Conservation (phyloP, 2,113 vertebrate species). For the Meriones unguiculatus region DNA sequence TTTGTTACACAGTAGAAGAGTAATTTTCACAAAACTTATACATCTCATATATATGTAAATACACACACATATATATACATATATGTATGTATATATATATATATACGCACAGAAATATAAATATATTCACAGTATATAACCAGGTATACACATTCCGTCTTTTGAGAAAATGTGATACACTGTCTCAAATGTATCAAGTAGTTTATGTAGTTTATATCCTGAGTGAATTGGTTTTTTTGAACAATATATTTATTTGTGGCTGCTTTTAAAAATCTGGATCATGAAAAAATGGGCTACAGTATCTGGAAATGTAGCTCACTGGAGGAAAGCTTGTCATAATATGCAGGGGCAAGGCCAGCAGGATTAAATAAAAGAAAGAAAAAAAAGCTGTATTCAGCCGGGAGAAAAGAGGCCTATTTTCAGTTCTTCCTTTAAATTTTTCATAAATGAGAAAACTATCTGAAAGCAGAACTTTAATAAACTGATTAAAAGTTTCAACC, state of each 20-base stretch:
- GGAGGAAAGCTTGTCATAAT: neutral
- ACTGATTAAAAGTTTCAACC: neutral
- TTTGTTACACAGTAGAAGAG: neutral
- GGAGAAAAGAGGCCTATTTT: neutral
- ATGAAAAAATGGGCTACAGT: neutral
- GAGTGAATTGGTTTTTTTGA: neutral
- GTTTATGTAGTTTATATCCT: no score
- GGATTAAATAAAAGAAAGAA: neutral
- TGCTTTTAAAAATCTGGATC: neutral
- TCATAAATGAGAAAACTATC: neutral
- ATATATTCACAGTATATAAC: neutral
- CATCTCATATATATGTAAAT: no score
- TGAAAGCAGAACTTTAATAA: slow-evolving; percentile 19
- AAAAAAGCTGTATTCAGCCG: fast-evolving
- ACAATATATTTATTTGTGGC: neutral
- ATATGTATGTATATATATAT: no score
- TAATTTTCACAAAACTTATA: neutral
- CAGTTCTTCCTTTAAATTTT: neutral
- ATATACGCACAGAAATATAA: neutral
- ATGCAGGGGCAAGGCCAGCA: neutral
- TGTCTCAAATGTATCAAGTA: neutral
- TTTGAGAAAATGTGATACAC: neutral
- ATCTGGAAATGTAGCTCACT: neutral
- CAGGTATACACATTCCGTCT: neutral
- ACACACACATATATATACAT: neutral